Evolutionary conservation across 2,113 vertebrate species (phyloP).

Genomic region (Morphnarchus princeps): DNA sequence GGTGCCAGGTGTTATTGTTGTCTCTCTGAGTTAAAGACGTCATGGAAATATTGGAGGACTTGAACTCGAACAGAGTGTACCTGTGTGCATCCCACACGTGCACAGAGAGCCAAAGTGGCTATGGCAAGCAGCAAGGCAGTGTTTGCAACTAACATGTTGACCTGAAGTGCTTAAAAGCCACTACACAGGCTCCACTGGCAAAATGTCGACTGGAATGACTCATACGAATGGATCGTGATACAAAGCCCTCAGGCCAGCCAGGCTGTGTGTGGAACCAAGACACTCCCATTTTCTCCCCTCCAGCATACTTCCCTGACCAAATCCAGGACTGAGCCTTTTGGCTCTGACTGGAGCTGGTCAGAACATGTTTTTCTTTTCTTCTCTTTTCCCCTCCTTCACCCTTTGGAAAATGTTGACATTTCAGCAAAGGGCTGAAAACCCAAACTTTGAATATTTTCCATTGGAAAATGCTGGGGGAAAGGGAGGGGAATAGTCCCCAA

Average conservation of each 20-base stretch:
- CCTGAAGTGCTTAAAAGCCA: slow-evolving; percentile 1
- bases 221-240: not conserved
- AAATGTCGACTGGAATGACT: not conserved
- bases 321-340: slow-evolving; percentile 43
- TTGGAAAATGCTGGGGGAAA: slow-evolving; percentile 23
- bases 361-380: slow-evolving; percentile 54
- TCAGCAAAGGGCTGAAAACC: slow-evolving; percentile 26
- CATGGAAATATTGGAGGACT: not conserved
- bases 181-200: not conserved
- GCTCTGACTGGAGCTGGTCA: slow-evolving; percentile 49
- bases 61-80: not conserved
- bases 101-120: not conserved
- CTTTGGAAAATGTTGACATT: slow-evolving; percentile 52
- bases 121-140: not conserved
- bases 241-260: not conserved
- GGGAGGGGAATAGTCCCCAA: slow-evolving; percentile 33
- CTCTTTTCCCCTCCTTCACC: slow-evolving; percentile 1
- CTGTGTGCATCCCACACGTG: fast-evolving
- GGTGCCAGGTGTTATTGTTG: not conserved
- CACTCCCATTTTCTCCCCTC: slow-evolving; percentile 43
- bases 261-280: not conserved
- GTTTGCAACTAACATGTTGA: not conserved
- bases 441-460: slow-evolving; percentile 61
- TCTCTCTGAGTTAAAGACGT: not conserved
- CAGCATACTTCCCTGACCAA: slow-evolving; percentile 49